phyloP scores from a whole-genome alignment of 2,888 invertebrate genomes.

The Hoplodrina blanda region DNA sequence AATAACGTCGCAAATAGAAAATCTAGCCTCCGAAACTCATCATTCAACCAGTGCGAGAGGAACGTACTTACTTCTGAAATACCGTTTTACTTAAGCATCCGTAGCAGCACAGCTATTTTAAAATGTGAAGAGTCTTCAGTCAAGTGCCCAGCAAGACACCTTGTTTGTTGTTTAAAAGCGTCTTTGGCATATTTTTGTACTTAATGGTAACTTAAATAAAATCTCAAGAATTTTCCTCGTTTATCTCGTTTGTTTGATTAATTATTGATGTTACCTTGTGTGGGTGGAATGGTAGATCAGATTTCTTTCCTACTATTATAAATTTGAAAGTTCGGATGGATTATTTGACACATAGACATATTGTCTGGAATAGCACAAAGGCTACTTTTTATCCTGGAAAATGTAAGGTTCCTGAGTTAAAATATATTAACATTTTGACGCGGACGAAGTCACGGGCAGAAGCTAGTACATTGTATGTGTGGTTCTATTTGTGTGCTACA shows the following conservation, averaged over 20 bases:
- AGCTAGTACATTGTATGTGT: no score
- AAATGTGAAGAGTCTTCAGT: conserved; percentile 17
- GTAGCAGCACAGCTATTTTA: conserved; percentile 5
- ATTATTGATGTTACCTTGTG: not conserved
- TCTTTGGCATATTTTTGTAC: conserved; percentile 2
- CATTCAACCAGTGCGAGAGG: not conserved
- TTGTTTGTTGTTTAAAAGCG: conserved; percentile 22
- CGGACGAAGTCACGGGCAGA: no score
- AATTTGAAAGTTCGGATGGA: no score
- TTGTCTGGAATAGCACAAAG: no score
- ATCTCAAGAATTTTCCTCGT: not conserved
- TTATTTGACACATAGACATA: no score
- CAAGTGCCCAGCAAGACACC: not conserved
- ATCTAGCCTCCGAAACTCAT: not conserved
- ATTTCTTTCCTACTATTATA: not conserved
- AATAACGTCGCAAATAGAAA: not conserved
- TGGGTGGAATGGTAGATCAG: not conserved
- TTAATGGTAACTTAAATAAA: not conserved
- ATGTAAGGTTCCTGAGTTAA: no score
- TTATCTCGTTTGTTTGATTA: not conserved
- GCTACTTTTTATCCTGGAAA: no score
- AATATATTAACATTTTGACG: no score
- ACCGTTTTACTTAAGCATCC: not conserved
- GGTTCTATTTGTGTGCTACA: not conserved
- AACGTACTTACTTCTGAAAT: not conserved